Percentiles rank a stretch among this genome's conserved stretches.
phyloP scores from a whole-genome alignment of 2,888 invertebrate genomes.

The Drosophila niveifrons region DNA sequence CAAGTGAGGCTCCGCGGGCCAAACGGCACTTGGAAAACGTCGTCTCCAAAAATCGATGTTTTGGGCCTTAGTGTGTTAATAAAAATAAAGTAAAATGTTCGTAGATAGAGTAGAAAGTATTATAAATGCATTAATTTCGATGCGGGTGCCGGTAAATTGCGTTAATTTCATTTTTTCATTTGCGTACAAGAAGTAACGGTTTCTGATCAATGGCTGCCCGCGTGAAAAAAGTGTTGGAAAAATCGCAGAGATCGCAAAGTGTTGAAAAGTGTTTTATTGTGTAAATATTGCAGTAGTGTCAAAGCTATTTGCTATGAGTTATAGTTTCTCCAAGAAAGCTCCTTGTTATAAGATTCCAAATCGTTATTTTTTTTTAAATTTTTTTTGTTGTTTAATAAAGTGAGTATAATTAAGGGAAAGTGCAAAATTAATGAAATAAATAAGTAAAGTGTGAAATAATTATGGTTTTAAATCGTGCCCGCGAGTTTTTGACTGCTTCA shows the following conservation, averaged over 20 bases:
- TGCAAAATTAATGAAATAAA: background rate
- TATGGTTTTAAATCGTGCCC: background rate
- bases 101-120: background rate
- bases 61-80: background rate
- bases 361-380: background rate
- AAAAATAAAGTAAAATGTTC: background rate
- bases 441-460: background rate
- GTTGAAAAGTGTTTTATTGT: background rate
- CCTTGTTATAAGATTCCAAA: background rate
- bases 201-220: background rate
- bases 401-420: background rate
- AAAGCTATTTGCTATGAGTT: background rate
- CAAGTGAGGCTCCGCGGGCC: background rate
- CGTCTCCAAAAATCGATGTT: background rate
- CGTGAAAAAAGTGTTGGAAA: background rate
- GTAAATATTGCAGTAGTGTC: background rate
- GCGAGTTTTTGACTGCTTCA: background rate
- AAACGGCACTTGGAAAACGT: background rate
- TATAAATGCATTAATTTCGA: background rate
- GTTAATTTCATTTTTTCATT: background rate
- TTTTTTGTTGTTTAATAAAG: background rate
- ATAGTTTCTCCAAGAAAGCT: background rate
- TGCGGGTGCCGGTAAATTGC: background rate
- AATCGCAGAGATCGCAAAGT: background rate
- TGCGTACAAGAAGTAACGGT: background rate